These are phyloP conservation scores for Sebastes trivittatus DNA, from an alignment of 2,797 vertebrate genomes.

Conservation along the genomic window DNA sequence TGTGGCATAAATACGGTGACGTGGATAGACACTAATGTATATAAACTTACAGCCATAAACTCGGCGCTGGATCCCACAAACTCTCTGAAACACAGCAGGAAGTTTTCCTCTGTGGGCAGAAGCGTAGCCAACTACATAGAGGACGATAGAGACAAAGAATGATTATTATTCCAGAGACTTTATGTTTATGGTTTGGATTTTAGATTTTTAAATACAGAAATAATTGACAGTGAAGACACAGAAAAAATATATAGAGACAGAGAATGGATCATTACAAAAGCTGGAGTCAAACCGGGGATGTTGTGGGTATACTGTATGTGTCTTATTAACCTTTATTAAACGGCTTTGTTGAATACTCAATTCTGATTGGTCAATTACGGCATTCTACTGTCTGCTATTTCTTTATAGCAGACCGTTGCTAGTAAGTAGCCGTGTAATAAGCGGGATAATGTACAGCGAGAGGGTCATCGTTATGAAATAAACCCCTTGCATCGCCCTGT, in stretches of 20 bases:
- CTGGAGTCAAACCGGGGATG: background rate
- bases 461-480: background rate
- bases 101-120: constrained; percentile 96
- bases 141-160: background rate
- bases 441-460: background rate
- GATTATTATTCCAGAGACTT: background rate
- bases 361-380: background rate
- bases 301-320: background rate
- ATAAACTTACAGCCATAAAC: constrained; percentile 91
- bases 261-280: background rate
- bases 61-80: constrained; percentile 92
- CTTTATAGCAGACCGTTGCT: background rate
- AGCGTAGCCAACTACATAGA: constrained; percentile 91
- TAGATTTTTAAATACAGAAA: background rate
- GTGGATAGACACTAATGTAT: background rate
- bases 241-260: background rate
- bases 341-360: background rate
- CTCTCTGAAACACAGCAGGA: constrained; percentile 95
- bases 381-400: background rate
- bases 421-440: background rate
- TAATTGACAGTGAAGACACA: background rate
- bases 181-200: background rate
- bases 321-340: background rate
- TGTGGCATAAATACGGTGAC: background rate
- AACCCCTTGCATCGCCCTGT: background rate